phyloP scores from a whole-genome alignment of 2,797 vertebrate genomes.

The Phoeniculus purpureus region DNA sequence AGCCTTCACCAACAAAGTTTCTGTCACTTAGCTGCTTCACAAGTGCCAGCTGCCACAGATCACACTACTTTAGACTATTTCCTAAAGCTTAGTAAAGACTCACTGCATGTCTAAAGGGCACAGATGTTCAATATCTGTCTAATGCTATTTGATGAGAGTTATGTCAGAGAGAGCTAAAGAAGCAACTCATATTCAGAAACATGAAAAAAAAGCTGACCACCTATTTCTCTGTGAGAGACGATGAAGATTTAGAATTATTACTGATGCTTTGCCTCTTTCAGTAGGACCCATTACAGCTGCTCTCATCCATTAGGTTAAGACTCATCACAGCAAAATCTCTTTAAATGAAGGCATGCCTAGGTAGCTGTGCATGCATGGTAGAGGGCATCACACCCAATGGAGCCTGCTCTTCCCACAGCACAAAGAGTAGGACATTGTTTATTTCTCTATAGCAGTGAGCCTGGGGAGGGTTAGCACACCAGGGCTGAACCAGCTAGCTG shows the following conservation, averaged over 20 bases:
- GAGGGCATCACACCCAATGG: fast-evolving
- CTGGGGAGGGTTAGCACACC: background rate
- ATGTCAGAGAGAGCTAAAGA: background rate
- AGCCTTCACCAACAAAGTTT: background rate
- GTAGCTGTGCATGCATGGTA: background rate
- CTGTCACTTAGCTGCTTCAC: background rate
- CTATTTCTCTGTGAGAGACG: background rate
- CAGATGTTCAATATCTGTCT: background rate
- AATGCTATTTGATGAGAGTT: background rate
- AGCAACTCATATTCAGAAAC: background rate
- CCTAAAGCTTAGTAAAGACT: background rate
- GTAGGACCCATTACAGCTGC: background rate
- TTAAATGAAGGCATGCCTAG: background rate
- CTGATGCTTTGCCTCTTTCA: background rate
- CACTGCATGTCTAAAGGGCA: background rate
- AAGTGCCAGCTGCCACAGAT: background rate
- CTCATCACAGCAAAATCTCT: slow-evolving; percentile 17
- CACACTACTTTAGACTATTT: background rate
- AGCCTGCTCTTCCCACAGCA: background rate
- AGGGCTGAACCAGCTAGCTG: background rate
- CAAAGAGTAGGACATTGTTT: background rate
- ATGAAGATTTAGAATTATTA: slow-evolving; percentile 15
- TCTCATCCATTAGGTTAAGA: slow-evolving; percentile 33
- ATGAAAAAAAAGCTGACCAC: background rate
- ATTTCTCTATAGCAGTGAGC: background rate